These are phyloP conservation scores for Steinernema scapterisci DNA, from an alignment of 2,888 invertebrate genomes.

Conservation along the genomic window DNA sequence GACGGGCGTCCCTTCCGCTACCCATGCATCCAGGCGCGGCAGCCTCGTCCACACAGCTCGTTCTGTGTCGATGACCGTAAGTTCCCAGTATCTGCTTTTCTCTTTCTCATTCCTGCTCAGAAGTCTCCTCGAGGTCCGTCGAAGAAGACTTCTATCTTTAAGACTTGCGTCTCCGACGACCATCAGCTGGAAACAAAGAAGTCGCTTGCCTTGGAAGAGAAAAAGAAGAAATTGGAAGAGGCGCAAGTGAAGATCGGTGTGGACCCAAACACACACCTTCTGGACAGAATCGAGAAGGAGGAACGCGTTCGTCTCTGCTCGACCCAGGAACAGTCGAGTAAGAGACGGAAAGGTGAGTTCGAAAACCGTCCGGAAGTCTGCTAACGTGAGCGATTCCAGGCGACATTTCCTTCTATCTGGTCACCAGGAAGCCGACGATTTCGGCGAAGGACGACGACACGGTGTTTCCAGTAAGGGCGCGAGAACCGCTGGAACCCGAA, in stretches of 20 bases:
- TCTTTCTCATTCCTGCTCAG: too few species aligned
- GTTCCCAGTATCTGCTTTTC: too few species aligned
- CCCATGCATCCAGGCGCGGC: too few species aligned
- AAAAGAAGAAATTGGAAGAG: constrained; percentile 3
- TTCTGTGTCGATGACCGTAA: too few species aligned
- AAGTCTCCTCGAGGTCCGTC: neutral
- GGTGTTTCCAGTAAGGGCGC: neutral
- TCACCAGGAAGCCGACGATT: neutral
- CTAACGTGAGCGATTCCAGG: neutral
- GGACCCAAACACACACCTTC: neutral
- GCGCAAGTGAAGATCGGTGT: neutral
- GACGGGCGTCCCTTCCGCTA: too few species aligned
- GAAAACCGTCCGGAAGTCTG: neutral
- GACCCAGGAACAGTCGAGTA: neutral
- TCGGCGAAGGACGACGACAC: constrained; percentile 24
- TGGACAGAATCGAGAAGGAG: neutral
- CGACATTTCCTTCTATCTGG: constrained; percentile 28
- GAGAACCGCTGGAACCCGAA: neutral
- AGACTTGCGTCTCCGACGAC: neutral
- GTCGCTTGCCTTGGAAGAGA: neutral
- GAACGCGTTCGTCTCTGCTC: neutral
- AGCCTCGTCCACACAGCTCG: too few species aligned
- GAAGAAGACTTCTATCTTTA: neutral
- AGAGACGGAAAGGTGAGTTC: neutral
- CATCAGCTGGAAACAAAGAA: neutral